These are phyloP conservation scores for Eupithecia insigniata DNA, from an alignment of 2,888 invertebrate species.

Conservation along the genomic window DNA sequence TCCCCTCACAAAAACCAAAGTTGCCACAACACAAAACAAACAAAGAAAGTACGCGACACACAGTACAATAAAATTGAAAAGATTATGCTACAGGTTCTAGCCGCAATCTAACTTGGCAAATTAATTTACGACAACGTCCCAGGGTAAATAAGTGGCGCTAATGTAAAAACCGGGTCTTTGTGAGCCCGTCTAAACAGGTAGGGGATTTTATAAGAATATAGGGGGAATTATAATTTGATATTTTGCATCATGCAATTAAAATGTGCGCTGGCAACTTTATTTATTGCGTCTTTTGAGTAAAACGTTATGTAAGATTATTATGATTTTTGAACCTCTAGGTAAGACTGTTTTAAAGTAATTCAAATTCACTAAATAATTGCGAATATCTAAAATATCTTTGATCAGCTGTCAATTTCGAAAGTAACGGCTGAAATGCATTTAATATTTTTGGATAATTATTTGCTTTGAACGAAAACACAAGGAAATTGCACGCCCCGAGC, in stretches of 20 bases:
- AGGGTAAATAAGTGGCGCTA: slow-evolving; percentile 37
- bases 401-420: background rate
- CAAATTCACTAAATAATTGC: background rate
- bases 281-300: background rate
- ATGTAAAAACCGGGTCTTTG: slow-evolving; percentile 36
- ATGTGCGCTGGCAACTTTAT: slow-evolving; percentile 7
- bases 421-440: background rate
- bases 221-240: slow-evolving; percentile 8
- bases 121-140: slow-evolving; percentile 71
- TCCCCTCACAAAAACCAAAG: slow-evolving; percentile 23
- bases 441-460: background rate
- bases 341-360: background rate
- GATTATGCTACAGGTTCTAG: slow-evolving; percentile 54
- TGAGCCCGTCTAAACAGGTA: slow-evolving; percentile 27
- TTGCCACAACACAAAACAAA: slow-evolving; percentile 33
- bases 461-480: background rate
- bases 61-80: slow-evolving; percentile 64
- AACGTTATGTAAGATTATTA: background rate
- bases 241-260: slow-evolving; percentile 24
- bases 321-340: background rate
- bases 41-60: slow-evolving; percentile 59
- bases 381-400: background rate
- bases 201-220: slow-evolving; percentile 18
- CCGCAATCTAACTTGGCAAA: slow-evolving; percentile 77
- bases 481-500: background rate